phyloP scores from a whole-genome alignment of 2,888 invertebrate genomes.

The Leucophenga maculata region DNA sequence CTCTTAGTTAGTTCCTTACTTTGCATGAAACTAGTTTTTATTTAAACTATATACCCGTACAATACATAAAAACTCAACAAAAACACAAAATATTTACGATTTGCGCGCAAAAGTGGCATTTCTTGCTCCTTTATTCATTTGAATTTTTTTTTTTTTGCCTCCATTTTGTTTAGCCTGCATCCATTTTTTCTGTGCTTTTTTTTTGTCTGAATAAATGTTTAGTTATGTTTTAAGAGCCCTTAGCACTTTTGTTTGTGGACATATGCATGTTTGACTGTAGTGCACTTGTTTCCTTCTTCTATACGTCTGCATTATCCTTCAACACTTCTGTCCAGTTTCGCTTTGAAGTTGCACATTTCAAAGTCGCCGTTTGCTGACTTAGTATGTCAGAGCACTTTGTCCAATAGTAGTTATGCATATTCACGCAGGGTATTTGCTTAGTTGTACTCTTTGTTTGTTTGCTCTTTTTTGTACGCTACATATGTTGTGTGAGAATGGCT shows the following conservation, averaged over 20 bases:
- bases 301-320: background rate
- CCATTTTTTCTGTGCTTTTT: background rate
- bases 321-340: background rate
- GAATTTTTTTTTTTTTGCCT: no score
- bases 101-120: slow-evolving; percentile 60
- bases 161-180: background rate
- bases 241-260: slow-evolving; percentile 42
- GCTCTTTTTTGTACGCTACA: background rate
- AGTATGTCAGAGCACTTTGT: slow-evolving; percentile 5
- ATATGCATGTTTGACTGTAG: slow-evolving; percentile 21
- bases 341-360: slow-evolving; percentile 16
- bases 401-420: slow-evolving; percentile 21
- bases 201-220: slow-evolving; percentile 33
- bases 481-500: background rate
- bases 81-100: slow-evolving; percentile 60
- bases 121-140: slow-evolving; percentile 47
- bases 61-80: background rate
- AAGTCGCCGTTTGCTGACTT: background rate
- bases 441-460: background rate
- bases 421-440: background rate
- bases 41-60: slow-evolving; percentile 46
- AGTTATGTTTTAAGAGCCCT: slow-evolving; percentile 48
- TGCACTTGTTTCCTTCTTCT: slow-evolving; percentile 24
- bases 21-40: slow-evolving; percentile 27
- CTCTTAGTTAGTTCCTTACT: slow-evolving; percentile 12